Base-by-base conservation (phyloP, 2,113 vertebrate species). In the Peromyscus polionotus region DNA sequence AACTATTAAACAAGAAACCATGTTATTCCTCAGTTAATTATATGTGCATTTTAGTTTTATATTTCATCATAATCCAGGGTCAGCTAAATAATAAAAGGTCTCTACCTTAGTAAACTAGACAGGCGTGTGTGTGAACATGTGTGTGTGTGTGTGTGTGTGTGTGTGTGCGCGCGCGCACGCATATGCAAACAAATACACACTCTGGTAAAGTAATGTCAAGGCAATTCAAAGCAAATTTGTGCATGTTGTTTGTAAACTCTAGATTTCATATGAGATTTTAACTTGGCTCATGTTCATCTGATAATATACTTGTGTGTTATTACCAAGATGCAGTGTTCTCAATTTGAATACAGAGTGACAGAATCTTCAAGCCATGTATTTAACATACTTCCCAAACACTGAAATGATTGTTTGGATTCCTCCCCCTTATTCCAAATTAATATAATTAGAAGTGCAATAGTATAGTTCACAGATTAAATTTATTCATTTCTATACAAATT, bases 401-500 rank as follows among this genome's bases (percentile, higher is more conserved):
- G 7, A 86, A 81, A 61, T 61, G 81, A 68, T 11, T 8, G 7
- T 81, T 94, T 73, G 39, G 3, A 91, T 88, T 79, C 4, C 3
- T 79, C 48, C 61, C 3, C 28, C 88, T 92, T 13, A 94, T 91
- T 97, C 68, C 13, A 84, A 95, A 93, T 94, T 95, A 86, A 79
- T 90, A 0, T 79, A 96, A 96, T 95, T 95, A 97, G 57, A 83
- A 92, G 84, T 91, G 28, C n/a, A 89, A 86, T 91, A 81, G 85
- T 85, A 88, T 2, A 61, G 42, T 72, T 48, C 63, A 90, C 42
- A 93, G 48, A 92, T 90, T 97, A 90, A 92, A 75, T 92, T 97
- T 93, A 95, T 87, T 95, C 36, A 97, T 94, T 97, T 96, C 67
- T 76, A 79, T 36, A 90, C 0, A 97, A 79, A 97, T 96, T 95